Conservation (phyloP, 2,113 vertebrate genomes). For the Caranx melampygus region DNA sequence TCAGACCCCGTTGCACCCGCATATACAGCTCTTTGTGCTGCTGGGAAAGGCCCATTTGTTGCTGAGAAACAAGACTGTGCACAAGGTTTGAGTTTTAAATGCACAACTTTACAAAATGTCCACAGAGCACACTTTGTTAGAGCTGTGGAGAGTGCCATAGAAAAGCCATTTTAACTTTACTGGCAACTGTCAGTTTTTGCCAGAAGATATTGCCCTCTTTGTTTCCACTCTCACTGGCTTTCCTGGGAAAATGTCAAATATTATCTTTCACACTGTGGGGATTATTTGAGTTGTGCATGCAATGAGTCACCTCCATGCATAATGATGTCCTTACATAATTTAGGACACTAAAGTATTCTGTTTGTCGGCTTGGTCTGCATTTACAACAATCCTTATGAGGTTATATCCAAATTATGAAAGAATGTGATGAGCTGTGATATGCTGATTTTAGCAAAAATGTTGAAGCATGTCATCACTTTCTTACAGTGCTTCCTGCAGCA, state of each 20-base stretch:
- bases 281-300: slow-evolving; percentile 41
- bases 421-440: slow-evolving; percentile 31
- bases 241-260: slow-evolving; percentile 56
- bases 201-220: slow-evolving; percentile 49
- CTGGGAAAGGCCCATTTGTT: slow-evolving; percentile 41
- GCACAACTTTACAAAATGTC: slow-evolving; percentile 24
- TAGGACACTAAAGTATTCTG: slow-evolving; percentile 25
- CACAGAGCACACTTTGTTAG: slow-evolving; percentile 3
- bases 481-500: slow-evolving; percentile 27
- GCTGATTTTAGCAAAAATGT: slow-evolving; percentile 39
- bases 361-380: slow-evolving; percentile 30
- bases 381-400: slow-evolving; percentile 28
- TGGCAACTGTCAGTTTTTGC: slow-evolving; percentile 51
- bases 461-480: slow-evolving; percentile 44
- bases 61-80: slow-evolving; percentile 7
- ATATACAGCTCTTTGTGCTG: slow-evolving; percentile 61
- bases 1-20: slow-evolving; percentile 15
- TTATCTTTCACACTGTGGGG: slow-evolving; percentile 38
- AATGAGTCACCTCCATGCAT: slow-evolving; percentile 36
- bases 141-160: not conserved
- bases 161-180: slow-evolving; percentile 42
- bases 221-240: slow-evolving; percentile 44
- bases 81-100: slow-evolving; percentile 24
- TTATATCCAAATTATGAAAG: slow-evolving; percentile 36
- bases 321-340: slow-evolving; percentile 55